Evolutionary conservation across 2,888 invertebrate species (phyloP).

Genomic region (Drosophila fulvimacula): DNA sequence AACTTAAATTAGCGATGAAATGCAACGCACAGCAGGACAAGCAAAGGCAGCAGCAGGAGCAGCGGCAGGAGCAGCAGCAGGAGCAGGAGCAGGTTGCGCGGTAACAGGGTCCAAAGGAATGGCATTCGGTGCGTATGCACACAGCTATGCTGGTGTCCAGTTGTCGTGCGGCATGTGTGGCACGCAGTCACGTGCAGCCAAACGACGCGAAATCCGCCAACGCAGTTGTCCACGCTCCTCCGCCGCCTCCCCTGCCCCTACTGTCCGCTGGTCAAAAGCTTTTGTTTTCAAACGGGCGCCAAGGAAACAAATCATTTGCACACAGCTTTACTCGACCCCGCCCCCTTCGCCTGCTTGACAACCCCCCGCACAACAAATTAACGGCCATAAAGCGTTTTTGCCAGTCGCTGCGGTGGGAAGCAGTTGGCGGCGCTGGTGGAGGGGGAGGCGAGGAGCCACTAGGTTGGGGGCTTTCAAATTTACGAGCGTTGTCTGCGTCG

Average conservation of each 20-base stretch:
- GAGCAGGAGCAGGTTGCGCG: neutral
- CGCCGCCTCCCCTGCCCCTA: neutral
- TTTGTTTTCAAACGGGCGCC: conserved; percentile 77
- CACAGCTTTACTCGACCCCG: conserved; percentile 44
- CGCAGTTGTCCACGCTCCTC: conserved; percentile 13
- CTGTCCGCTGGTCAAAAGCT: conserved; percentile 60
- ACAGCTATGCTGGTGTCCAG: conserved; percentile 34
- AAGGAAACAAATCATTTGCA: conserved; percentile 83
- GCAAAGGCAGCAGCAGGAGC: neutral
- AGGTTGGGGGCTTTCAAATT: conserved; percentile 44
- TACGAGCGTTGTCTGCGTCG: conserved; percentile 66
- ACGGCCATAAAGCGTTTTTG: conserved; percentile 77
- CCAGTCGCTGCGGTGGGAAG: conserved; percentile 8
- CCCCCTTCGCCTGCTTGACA: neutral
- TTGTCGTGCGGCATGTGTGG: conserved; percentile 61
- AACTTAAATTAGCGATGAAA: conserved; percentile 83
- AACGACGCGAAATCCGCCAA: conserved; percentile 33
- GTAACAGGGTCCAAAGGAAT: conserved; percentile 16
- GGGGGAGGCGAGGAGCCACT: neutral
- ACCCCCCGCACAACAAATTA: conserved; percentile 66
- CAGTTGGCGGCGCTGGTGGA: neutral
- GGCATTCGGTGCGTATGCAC: conserved; percentile 41
- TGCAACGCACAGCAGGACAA: conserved; percentile 48
- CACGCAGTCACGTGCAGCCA: conserved; percentile 71
- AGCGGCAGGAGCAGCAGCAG: neutral